Evolutionary conservation across 2,797 vertebrate genomes (phyloP).

Genomic region (Sebastes iracundus): DNA sequence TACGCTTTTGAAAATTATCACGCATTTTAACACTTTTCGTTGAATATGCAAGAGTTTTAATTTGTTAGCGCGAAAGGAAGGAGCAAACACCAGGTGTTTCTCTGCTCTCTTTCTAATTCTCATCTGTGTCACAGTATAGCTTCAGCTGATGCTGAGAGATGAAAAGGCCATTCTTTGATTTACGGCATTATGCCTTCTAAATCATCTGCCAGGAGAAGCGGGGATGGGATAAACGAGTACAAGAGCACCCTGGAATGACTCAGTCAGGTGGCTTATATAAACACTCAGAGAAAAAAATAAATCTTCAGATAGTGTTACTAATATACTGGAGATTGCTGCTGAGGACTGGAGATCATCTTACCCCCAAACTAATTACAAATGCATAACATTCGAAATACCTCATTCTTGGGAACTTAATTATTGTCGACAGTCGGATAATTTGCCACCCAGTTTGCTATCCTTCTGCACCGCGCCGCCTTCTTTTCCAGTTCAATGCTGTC

Average conservation of each 20-base stretch:
- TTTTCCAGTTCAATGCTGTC: background rate
- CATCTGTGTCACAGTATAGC: constrained; percentile 40
- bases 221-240: background rate
- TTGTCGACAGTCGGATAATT: constrained; percentile 21
- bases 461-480: background rate
- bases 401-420: constrained; percentile 4
- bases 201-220: constrained; percentile 46
- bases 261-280: constrained; percentile 58
- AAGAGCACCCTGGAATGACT: constrained; percentile 18
- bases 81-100: constrained; percentile 57
- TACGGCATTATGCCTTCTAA: constrained; percentile 44
- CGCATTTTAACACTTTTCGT: constrained; percentile 9
- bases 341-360: background rate
- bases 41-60: constrained; percentile 18
- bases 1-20: constrained; percentile 11
- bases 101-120: constrained; percentile 16
- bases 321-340: constrained; percentile 20
- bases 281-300: constrained; percentile 45
- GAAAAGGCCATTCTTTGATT: constrained; percentile 68
- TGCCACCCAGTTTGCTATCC: background rate
- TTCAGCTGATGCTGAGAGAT: constrained; percentile 57
- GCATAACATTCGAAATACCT: background rate
- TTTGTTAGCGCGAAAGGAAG: background rate
- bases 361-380: background rate
- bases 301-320: constrained; percentile 38